These are phyloP conservation scores for Bombus ignitus DNA, from an alignment of 1,140 invertebrate species.

Conservation along the genomic window DNA sequence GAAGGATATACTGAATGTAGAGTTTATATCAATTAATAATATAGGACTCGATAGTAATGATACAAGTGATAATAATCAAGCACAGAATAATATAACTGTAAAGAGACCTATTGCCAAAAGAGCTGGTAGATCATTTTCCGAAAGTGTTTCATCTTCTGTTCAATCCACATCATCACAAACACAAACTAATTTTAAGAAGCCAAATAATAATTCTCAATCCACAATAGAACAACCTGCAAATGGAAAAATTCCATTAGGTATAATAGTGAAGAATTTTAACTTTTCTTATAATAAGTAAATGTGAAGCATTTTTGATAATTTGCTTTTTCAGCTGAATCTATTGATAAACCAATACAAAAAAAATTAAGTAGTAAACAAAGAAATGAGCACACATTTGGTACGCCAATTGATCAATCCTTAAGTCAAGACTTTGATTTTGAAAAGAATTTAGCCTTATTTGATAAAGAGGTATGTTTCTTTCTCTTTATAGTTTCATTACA, in stretches of 20 bases:
- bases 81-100: slow-evolving; percentile 82
- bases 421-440: slow-evolving; percentile 96
- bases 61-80: slow-evolving; percentile 71
- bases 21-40: slow-evolving; percentile 84
- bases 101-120: slow-evolving; percentile 84
- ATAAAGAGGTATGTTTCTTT: slow-evolving; percentile 88
- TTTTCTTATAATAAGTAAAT: background rate
- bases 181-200: slow-evolving; percentile 70
- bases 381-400: slow-evolving; percentile 85
- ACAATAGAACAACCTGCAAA: slow-evolving; percentile 73
- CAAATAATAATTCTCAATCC: slow-evolving; percentile 57
- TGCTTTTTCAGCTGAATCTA: slow-evolving; percentile 60
- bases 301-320: background rate
- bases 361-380: slow-evolving; percentile 75
- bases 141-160: slow-evolving; percentile 74
- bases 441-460: slow-evolving; percentile 94
- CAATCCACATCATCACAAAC: slow-evolving; percentile 61
- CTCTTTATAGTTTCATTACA: background rate
- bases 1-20: slow-evolving; percentile 84
- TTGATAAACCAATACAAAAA: slow-evolving; percentile 68
- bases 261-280: slow-evolving; percentile 72
- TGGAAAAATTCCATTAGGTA: slow-evolving; percentile 73
- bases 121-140: slow-evolving; percentile 82
- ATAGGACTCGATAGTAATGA: slow-evolving; percentile 61
- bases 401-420: slow-evolving; percentile 84